A percentile compares a stretch with the other conserved stretches of the same genome.
Conservation (phyloP, 1,140 invertebrate species). For the Anoplophora glabripennis region DNA sequence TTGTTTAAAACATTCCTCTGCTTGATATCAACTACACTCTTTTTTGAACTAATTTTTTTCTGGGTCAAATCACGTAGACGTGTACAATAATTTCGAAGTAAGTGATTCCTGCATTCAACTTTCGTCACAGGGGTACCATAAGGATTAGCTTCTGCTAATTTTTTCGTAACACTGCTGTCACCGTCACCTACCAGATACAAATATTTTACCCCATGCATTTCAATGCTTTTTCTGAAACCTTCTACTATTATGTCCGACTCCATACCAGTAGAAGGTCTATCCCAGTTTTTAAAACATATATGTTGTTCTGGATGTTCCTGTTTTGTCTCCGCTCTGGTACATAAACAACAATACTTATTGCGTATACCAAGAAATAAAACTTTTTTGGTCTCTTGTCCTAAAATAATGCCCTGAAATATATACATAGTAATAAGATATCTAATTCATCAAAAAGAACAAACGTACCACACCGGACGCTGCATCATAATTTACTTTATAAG, state of each 20-base stretch:
- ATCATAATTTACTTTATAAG: slow-evolving; percentile 37
- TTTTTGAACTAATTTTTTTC: slow-evolving; percentile 26
- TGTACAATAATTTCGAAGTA: slow-evolving; percentile 36
- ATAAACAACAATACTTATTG: slow-evolving; percentile 46
- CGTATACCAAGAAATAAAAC: slow-evolving; percentile 23
- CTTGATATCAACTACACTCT: too few species aligned
- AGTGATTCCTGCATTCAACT: slow-evolving; percentile 43
- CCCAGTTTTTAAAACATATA: slow-evolving; percentile 34
- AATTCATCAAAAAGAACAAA: slow-evolving; percentile 16
- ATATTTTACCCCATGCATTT: slow-evolving; percentile 43
- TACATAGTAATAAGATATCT: background rate
- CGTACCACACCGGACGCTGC: slow-evolving; percentile 34
- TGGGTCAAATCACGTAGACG: slow-evolving; percentile 18
- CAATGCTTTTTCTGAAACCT: slow-evolving; percentile 41
- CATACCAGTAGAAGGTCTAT: slow-evolving; percentile 41
- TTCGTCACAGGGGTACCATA: slow-evolving; percentile 21
- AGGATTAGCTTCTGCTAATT: background rate
- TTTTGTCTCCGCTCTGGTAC: slow-evolving; percentile 10
- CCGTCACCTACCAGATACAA: slow-evolving; percentile 45
- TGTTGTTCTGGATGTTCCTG: slow-evolving; percentile 1
- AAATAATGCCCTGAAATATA: slow-evolving; percentile 16
- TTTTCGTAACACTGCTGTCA: slow-evolving; percentile 6
- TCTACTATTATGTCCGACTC: slow-evolving; percentile 44
- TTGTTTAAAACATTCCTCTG: too few species aligned
- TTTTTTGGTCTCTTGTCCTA: slow-evolving; percentile 35